Evolutionary conservation across 2,888 invertebrate genomes (phyloP).

Genomic region (Hirtodrosophila trivittata): DNA sequence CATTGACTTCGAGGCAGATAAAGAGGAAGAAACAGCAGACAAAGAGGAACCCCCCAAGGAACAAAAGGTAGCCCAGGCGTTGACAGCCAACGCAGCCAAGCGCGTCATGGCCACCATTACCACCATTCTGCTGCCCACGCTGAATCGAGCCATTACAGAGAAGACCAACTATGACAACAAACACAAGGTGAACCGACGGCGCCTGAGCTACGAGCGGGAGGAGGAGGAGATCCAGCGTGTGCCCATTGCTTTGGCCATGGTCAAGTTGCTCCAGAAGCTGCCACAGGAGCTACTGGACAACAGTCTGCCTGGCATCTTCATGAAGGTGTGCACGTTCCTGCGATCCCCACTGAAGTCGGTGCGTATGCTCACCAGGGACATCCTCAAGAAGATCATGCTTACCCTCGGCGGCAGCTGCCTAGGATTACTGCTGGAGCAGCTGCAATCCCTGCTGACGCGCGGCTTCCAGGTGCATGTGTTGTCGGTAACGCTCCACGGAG

Average conservation of each 20-base stretch:
- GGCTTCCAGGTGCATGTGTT: conserved; percentile 98
- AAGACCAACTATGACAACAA: conserved; percentile 89
- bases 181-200: conserved; percentile 91
- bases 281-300: conserved; percentile 90
- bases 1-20: conserved; percentile 43
- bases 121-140: conserved; percentile 90
- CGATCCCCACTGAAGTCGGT: conserved; percentile 95
- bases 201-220: conserved; percentile 89
- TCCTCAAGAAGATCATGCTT: conserved; percentile 95
- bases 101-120: conserved; percentile 90
- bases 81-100: conserved; percentile 90
- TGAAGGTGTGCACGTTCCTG: conserved; percentile 95
- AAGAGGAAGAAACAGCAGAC: conserved; percentile 15
- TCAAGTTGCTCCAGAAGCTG: conserved; percentile 94
- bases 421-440: conserved; percentile 90
- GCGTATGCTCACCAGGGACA: conserved; percentile 92
- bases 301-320: conserved; percentile 91
- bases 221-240: conserved; percentile 95
- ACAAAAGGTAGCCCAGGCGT: conserved; percentile 71
- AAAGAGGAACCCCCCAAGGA: conserved; percentile 27
- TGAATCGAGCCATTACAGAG: conserved; percentile 89
- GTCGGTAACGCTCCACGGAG: conserved; percentile 93
- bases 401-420: conserved; percentile 93
- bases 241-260: conserved; percentile 95
- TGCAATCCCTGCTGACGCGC: conserved; percentile 90